Evolutionary conservation across 1,140 invertebrate species (phyloP).

Genomic region (Platorchestia sp.): DNA sequence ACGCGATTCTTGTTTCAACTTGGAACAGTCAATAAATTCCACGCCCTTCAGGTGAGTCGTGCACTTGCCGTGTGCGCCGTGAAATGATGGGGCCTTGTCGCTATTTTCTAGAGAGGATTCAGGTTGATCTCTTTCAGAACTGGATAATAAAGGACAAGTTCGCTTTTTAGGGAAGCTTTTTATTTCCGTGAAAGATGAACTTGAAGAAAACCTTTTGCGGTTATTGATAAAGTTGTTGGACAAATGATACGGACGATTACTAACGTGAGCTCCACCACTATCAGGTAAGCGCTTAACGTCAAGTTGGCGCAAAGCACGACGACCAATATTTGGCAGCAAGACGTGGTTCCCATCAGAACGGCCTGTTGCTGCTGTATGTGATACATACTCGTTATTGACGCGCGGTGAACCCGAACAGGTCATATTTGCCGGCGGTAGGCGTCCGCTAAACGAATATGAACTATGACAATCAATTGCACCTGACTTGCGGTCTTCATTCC

Average conservation of each 20-base stretch:
- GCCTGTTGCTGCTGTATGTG: neutral
- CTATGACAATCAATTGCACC: neutral
- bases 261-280: neutral
- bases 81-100: neutral
- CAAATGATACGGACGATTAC: neutral
- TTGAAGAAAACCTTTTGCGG: neutral
- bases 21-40: neutral
- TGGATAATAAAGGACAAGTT: neutral
- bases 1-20: neutral
- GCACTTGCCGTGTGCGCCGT: neutral
- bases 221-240: neutral
- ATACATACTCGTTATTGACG: neutral
- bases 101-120: neutral
- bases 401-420: neutral
- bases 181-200: neutral
- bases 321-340: neutral
- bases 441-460: neutral
- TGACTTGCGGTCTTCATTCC: neutral
- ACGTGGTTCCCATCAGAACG: neutral
- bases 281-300: neutral
- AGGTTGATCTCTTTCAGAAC: too few species aligned
- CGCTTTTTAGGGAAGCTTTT: neutral
- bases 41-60: neutral
- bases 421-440: neutral
- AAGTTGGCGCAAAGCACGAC: neutral